Evolutionary conservation across 1,140 invertebrate genomes (phyloP).

Genomic region (Scaptomyza hsui): DNA sequence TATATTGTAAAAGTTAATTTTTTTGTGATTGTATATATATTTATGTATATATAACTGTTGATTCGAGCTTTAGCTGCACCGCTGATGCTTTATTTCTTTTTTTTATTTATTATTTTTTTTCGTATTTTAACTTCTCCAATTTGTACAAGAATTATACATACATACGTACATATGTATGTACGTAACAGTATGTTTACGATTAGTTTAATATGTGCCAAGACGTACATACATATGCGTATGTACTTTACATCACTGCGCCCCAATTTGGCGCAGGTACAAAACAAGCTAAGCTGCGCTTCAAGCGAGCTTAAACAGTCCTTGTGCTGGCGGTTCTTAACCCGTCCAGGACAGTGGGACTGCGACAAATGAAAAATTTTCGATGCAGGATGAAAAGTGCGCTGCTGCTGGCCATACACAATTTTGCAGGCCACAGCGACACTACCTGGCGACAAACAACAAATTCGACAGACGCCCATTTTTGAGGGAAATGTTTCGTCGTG

Average conservation of each 20-base stretch:
- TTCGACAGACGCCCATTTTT: conserved; percentile 55
- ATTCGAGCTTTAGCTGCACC: conserved; percentile 66
- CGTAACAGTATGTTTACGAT: conserved; percentile 32
- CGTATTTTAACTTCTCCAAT: conserved; percentile 34
- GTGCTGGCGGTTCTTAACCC: conserved; percentile 17
- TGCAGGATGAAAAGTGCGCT: conserved; percentile 50
- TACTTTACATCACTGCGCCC: conserved; percentile 53
- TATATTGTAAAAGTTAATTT: conserved; percentile 19
- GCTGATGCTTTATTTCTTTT: conserved; percentile 47
- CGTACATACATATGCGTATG: conserved; percentile 8
- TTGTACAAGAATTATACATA: conserved; percentile 76
- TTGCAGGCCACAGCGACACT: conserved; percentile 42
- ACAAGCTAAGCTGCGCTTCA: conserved; percentile 60
- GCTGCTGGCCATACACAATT: conserved; percentile 1
- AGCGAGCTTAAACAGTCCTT: conserved; percentile 44
- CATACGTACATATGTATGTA: conserved; percentile 52
- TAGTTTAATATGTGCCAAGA: conserved; percentile 40
- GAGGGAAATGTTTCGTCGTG: conserved; percentile 38
- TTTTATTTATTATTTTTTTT: conserved; percentile 26
- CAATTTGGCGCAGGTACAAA: conserved; percentile 54
- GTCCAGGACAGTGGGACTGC: conserved; percentile 49
- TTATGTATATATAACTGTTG: conserved; percentile 59
- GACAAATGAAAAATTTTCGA: conserved; percentile 74
- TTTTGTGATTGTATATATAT: conserved; percentile 7
- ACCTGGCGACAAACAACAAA: conserved; percentile 71